Conservation (phyloP, 2,888 invertebrate species). For the Metallyticus violacea region DNA sequence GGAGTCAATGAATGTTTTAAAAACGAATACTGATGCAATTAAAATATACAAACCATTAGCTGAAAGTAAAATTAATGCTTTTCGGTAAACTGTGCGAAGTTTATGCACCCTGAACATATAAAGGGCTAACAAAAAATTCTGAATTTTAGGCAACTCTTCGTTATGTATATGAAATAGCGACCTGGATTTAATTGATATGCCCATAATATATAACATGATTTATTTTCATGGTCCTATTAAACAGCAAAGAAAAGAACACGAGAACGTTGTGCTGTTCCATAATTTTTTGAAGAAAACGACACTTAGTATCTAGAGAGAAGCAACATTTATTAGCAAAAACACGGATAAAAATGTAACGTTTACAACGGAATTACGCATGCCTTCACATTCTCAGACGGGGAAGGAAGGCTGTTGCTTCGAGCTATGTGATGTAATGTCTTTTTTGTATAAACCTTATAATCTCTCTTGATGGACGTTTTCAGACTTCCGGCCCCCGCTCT, state of each 20-base stretch:
- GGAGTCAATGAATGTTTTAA: too few relatives aligned
- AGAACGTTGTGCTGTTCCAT: background rate
- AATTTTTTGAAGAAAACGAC: background rate
- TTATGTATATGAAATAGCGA: background rate
- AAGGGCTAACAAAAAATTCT: too few relatives aligned
- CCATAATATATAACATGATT: background rate
- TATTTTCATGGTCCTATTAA: background rate
- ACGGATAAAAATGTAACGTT: background rate
- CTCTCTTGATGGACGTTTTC: constrained; percentile 30
- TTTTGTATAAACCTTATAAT: constrained; percentile 30
- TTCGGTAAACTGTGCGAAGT: background rate
- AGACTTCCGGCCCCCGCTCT: constrained; percentile 12
- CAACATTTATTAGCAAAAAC: background rate
- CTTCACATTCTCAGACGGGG: background rate
- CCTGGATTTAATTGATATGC: background rate
- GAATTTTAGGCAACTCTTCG: too few relatives aligned
- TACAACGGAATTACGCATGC: background rate
- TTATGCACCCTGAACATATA: background rate
- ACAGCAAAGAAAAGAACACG: background rate
- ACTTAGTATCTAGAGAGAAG: too few relatives aligned
- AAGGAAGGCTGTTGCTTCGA: background rate
- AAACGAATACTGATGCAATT: too few relatives aligned
- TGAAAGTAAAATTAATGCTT: too few relatives aligned
- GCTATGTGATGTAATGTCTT: constrained; percentile 28
- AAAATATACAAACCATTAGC: too few relatives aligned